These are phyloP conservation scores for Anguilla pacifica DNA, from an alignment of 2,797 vertebrate species.

Conservation along the genomic window DNA sequence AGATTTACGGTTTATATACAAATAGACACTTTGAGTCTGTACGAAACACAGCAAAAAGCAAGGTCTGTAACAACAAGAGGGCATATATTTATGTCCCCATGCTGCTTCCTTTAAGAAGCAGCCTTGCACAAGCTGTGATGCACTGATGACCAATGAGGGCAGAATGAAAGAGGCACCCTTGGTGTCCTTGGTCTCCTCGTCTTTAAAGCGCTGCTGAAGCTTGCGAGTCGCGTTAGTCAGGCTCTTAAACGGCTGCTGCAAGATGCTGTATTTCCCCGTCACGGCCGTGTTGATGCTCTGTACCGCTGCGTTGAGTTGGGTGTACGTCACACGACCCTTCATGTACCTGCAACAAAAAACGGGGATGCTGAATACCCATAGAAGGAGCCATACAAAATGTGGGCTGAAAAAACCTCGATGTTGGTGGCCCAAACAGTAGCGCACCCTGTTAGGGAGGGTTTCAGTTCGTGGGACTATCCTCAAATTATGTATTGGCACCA, in stretches of 20 bases:
- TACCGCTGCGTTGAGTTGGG: slow-evolving; percentile 81
- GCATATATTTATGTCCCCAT: neutral
- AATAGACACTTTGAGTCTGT: neutral
- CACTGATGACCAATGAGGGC: neutral
- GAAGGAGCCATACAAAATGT: neutral
- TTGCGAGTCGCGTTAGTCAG: slow-evolving; percentile 68
- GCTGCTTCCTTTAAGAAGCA: neutral
- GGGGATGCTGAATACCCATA: neutral
- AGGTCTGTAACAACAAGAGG: neutral
- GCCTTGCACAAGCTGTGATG: neutral
- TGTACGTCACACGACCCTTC: slow-evolving; percentile 82
- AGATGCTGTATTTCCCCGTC: slow-evolving; percentile 82
- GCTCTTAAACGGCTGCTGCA: slow-evolving; percentile 71
- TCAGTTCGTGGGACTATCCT: neutral
- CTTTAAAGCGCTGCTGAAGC: slow-evolving; percentile 79
- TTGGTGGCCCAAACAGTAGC: neutral
- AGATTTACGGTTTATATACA: no score
- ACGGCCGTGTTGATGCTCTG: slow-evolving; percentile 79
- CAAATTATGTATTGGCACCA: neutral
- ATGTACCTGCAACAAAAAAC: slow-evolving; percentile 77
- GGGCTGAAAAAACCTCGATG: neutral
- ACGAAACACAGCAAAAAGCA: neutral
- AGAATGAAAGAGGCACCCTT: slow-evolving; percentile 73
- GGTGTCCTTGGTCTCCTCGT: slow-evolving; percentile 84
- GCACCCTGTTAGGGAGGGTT: neutral